A percentile compares a stretch with the other conserved stretches of the same genome.
phyloP scores from a whole-genome alignment of 2,113 vertebrate genomes.

The Microcebus ravelobensis region DNA sequence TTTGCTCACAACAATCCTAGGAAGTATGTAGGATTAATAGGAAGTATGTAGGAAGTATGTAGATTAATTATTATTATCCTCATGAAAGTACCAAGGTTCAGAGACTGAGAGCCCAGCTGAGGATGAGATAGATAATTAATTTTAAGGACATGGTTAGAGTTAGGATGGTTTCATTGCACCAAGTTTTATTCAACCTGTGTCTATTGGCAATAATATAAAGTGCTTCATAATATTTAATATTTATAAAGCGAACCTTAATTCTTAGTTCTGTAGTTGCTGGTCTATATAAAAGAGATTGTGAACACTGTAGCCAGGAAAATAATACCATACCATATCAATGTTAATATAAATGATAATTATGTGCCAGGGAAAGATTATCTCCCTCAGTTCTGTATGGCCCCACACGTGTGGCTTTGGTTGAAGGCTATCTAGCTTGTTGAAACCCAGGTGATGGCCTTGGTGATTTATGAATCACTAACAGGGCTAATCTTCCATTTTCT shows the following conservation, averaged over 20 bases:
- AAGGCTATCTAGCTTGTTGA: neutral
- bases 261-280: neutral
- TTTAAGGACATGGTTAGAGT: neutral
- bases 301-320: neutral
- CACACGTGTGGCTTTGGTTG: neutral
- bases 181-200: neutral
- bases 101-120: neutral
- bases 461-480: neutral
- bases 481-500: neutral
- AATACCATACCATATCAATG: neutral
- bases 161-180: slow-evolving; percentile 1
- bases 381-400: too few relatives aligned
- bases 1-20: neutral
- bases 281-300: neutral
- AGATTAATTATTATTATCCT: neutral
- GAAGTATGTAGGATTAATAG: neutral
- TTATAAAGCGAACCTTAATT: neutral
- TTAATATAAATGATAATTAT: neutral
- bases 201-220: neutral
- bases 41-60: neutral
- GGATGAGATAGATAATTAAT: neutral
- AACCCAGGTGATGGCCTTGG: neutral
- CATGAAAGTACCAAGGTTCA: neutral
- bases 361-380: fast-evolving
- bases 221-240: neutral